Evolutionary conservation across 2,797 vertebrate species (phyloP).

Genomic region (Parotocinclus haroldoi): DNA sequence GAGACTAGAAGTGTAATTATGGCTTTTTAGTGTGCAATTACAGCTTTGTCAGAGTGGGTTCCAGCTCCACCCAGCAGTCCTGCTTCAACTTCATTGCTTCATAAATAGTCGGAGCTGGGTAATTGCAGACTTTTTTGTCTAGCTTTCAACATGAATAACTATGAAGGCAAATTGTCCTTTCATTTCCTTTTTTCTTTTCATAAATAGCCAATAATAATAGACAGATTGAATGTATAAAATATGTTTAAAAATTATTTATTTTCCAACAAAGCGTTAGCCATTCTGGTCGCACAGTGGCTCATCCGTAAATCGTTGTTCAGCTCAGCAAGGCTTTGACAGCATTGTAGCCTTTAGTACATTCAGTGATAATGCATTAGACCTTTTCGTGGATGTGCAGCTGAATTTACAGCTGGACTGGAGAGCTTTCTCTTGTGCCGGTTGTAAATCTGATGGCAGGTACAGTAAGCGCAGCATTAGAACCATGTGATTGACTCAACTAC

Average conservation of each 20-base stretch:
- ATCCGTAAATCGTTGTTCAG: constrained; percentile 38
- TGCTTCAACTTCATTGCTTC: constrained; percentile 60
- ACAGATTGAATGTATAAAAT: too few relatives aligned
- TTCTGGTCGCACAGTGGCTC: not conserved
- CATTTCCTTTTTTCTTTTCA: constrained; percentile 47
- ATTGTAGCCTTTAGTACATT: constrained; percentile 45
- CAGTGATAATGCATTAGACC: constrained; percentile 47
- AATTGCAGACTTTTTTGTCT: constrained; percentile 69
- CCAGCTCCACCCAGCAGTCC: constrained; percentile 61
- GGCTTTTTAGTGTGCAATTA: constrained; percentile 88
- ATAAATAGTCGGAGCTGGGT: constrained; percentile 65
- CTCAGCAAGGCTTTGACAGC: constrained; percentile 39
- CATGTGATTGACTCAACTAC: constrained; percentile 13
- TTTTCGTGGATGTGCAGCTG: constrained; percentile 21
- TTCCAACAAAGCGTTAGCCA: not conserved
- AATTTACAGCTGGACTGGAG: constrained; percentile 39
- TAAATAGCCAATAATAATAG: constrained; percentile 33
- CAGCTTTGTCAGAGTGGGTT: constrained; percentile 75
- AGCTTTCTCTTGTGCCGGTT: constrained; percentile 25
- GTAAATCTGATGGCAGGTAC: constrained; percentile 35
- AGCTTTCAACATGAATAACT: constrained; percentile 52
- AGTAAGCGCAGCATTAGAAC: constrained; percentile 31
- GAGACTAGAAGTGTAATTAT: constrained; percentile 83
- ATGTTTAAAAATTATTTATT: not conserved
- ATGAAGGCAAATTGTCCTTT: constrained; percentile 58